These are phyloP conservation scores for Lamprologus lemairii DNA, from an alignment of 2,113 vertebrate genomes.

Conservation along the genomic window DNA sequence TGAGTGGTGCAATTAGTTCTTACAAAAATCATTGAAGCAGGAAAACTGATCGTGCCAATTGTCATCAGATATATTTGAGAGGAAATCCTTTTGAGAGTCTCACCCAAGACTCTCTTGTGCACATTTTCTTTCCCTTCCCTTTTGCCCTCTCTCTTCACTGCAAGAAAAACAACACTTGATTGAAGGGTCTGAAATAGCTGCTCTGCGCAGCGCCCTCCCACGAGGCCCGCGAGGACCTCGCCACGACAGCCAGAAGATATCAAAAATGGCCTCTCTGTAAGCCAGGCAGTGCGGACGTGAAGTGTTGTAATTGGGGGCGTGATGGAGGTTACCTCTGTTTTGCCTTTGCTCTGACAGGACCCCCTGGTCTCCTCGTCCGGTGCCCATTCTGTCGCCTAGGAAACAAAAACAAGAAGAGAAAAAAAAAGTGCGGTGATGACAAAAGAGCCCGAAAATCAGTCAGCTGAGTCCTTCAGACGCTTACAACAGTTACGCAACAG, in stretches of 20 bases:
- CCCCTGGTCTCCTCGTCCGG: slow-evolving; percentile 92
- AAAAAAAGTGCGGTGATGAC: slow-evolving; percentile 29
- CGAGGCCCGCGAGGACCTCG: neutral
- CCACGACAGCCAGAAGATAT: slow-evolving; percentile 9
- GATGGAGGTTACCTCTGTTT: slow-evolving; percentile 86
- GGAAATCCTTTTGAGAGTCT: neutral
- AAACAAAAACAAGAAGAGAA: slow-evolving; percentile 68
- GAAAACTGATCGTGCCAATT: neutral
- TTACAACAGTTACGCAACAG: slow-evolving; percentile 35
- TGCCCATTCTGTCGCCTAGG: slow-evolving; percentile 92
- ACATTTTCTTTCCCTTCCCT: neutral
- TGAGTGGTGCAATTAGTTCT: slow-evolving; percentile 15
- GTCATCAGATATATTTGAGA: slow-evolving; percentile 18
- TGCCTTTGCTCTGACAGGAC: slow-evolving; percentile 99
- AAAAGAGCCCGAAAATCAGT: slow-evolving; percentile 27
- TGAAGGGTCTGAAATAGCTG: slow-evolving; percentile 30
- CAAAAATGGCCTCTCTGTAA: slow-evolving; percentile 15
- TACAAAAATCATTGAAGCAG: neutral
- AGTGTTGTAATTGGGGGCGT: slow-evolving; percentile 42
- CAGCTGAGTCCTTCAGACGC: slow-evolving; percentile 13
- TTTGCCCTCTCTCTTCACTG: neutral
- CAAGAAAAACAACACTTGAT: slow-evolving; percentile 30
- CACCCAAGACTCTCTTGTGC: neutral
- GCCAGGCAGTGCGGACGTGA: slow-evolving; percentile 21
- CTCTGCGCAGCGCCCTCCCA: neutral